Evolutionary conservation across 2,888 invertebrate genomes (phyloP).

Genomic region (Boloria euphrosyne): DNA sequence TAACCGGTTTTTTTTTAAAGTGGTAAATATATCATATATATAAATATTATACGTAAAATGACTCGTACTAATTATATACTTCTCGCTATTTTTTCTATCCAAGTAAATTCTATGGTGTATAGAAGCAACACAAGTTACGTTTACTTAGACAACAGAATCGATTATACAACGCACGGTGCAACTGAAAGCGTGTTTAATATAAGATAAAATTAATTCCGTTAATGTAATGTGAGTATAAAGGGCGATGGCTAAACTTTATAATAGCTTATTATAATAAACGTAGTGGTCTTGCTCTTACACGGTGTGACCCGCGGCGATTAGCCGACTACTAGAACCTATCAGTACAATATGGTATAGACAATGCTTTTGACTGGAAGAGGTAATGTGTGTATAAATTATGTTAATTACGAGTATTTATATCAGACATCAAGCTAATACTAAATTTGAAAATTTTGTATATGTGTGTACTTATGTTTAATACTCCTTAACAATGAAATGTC

Average conservation of each 20-base stretch:
- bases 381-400: not conserved
- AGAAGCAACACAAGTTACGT: no score
- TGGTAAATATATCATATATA: no score
- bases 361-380: constrained; percentile 22
- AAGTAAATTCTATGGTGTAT: no score
- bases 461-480: no score
- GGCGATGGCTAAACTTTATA: constrained; percentile 70
- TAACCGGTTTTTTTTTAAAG: no score
- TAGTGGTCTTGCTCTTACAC: constrained; percentile 72
- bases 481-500: no score
- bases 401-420: not conserved
- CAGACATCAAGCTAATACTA: no score
- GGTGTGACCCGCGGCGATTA: constrained; percentile 78
- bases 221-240: constrained; percentile 52
- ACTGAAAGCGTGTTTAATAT: constrained; percentile 22
- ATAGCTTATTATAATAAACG: constrained; percentile 80
- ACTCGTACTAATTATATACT: no score
- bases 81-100: no score
- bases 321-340: constrained; percentile 46
- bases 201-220: constrained; percentile 61
- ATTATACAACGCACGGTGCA: constrained; percentile 26
- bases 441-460: no score
- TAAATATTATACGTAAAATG: no score
- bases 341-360: constrained; percentile 14
- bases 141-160: no score